phyloP scores from a whole-genome alignment of 2,113 vertebrate genomes.

The Mesocricetus auratus region DNA sequence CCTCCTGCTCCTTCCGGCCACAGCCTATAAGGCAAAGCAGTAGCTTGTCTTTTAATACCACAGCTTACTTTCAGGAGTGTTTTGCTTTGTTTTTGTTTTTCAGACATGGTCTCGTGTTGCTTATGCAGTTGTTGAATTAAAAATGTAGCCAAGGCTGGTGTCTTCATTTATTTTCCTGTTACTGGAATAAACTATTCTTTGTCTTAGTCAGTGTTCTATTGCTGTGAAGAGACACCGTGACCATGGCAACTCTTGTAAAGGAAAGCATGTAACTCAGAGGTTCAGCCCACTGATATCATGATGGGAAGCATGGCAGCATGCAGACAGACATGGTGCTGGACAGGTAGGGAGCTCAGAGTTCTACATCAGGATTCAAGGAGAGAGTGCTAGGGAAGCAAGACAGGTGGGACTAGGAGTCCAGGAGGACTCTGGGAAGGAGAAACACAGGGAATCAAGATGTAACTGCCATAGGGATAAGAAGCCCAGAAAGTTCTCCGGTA shows the following conservation, averaged over 20 bases:
- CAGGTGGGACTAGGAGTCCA: too few species aligned
- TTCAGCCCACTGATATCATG: neutral
- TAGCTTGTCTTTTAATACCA: neutral
- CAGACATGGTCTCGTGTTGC: neutral
- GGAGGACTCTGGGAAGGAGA: too few species aligned
- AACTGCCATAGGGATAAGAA: too few species aligned
- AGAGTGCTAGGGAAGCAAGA: too few species aligned
- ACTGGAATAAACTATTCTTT: neutral
- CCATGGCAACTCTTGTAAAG: neutral
- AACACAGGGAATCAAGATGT: too few species aligned
- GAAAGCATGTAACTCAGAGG: neutral
- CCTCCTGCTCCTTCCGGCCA: neutral
- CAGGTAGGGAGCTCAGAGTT: neutral
- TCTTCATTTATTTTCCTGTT: neutral
- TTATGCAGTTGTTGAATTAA: neutral
- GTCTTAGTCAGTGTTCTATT: neutral
- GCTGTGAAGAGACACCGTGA: neutral
- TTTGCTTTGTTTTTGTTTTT: neutral
- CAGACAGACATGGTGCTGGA: neutral
- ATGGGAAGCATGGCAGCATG: neutral
- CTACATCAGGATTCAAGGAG: neutral
- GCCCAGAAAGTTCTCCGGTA: too few species aligned
- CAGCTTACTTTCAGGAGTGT: neutral
- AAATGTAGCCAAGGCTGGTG: neutral
- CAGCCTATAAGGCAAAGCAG: neutral